These are phyloP conservation scores for Microcaecilia unicolor DNA, from an alignment of 2,797 vertebrate species.

Conservation along the genomic window DNA sequence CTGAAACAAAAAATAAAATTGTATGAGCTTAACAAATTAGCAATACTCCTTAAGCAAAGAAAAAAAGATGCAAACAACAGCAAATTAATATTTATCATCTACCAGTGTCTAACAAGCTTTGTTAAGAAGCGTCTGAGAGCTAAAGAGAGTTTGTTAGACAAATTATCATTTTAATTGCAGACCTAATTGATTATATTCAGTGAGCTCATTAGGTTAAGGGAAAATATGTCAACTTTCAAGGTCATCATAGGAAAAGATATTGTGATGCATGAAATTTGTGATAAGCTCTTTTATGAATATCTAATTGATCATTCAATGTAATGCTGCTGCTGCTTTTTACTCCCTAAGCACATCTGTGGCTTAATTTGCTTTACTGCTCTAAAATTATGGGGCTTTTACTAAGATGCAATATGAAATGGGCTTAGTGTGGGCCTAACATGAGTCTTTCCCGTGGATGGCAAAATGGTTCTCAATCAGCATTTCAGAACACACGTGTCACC, in stretches of 20 bases:
- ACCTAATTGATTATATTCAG: conserved; percentile 56
- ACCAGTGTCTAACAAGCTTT: conserved; percentile 9
- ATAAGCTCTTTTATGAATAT: conserved; percentile 43
- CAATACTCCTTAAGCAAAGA: conserved; percentile 16
- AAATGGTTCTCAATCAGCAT: too few species aligned
- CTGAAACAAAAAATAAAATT: conserved; percentile 34
- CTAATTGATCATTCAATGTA: conserved; percentile 50
- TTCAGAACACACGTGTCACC: too few species aligned
- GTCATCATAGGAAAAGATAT: conserved; percentile 56
- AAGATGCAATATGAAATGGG: too few species aligned
- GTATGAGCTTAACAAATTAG: conserved; percentile 34
- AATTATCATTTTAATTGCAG: conserved; percentile 62
- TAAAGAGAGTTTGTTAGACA: conserved; percentile 38
- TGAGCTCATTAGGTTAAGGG: conserved; percentile 52
- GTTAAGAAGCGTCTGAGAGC: conserved; percentile 23
- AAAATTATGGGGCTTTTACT: too few species aligned
- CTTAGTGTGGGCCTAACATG: too few species aligned
- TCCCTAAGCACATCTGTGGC: conserved; percentile 34
- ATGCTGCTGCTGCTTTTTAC: conserved; percentile 27
- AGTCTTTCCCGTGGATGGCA: too few species aligned
- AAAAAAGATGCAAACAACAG: conserved; percentile 3
- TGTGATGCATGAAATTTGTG: conserved; percentile 45
- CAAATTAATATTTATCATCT: conserved; percentile 32
- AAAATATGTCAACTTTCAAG: conserved; percentile 54
- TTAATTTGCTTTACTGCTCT: conserved; percentile 44